Evolutionary conservation across 2,113 vertebrate species (phyloP).

Genomic region (Tetraodon nigroviridis): DNA sequence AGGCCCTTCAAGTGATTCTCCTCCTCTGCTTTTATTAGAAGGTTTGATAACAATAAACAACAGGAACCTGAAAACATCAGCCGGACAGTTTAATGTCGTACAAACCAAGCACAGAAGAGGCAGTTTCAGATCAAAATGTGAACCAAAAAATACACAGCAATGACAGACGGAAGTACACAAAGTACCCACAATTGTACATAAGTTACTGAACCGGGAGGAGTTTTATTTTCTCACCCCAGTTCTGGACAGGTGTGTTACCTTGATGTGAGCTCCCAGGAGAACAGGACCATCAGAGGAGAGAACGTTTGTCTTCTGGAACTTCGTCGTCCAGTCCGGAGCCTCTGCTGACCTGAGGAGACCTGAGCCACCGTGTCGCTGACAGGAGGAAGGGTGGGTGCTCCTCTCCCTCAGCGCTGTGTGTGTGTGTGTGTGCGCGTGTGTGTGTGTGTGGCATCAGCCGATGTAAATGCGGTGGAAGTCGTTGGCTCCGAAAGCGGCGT

Average conservation of each 20-base stretch:
- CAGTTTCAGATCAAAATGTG: background rate
- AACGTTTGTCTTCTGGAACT: background rate
- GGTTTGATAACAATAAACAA: background rate
- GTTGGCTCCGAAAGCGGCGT: slow-evolving; percentile 92
- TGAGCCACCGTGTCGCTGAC: slow-evolving; percentile 1
- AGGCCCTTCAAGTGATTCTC: too few species aligned
- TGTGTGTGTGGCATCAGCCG: slow-evolving; percentile 64
- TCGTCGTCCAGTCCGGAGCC: slow-evolving; percentile 23
- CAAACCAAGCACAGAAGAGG: background rate
- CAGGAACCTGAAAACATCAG: background rate
- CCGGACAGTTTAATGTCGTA: background rate
- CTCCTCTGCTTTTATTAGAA: too few species aligned
- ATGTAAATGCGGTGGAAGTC: slow-evolving; percentile 98
- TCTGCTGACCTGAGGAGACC: slow-evolving; percentile 12
- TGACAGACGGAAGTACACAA: background rate
- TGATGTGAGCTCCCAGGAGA: too few species aligned
- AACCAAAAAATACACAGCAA: background rate
- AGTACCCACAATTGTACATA: background rate
- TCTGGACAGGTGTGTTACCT: too few species aligned
- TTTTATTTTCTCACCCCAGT: background rate
- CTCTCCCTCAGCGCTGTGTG: too few species aligned
- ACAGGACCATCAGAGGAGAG: too few species aligned
- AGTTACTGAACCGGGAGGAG: background rate
- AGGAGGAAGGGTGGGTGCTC: slow-evolving; percentile 2
- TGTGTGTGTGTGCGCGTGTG: too few species aligned